Percentiles rank a stretch among this genome's conserved stretches.
Evolutionary conservation across 1,140 invertebrate genomes (phyloP).

Genomic region (Geopemphigus sp.): DNA sequence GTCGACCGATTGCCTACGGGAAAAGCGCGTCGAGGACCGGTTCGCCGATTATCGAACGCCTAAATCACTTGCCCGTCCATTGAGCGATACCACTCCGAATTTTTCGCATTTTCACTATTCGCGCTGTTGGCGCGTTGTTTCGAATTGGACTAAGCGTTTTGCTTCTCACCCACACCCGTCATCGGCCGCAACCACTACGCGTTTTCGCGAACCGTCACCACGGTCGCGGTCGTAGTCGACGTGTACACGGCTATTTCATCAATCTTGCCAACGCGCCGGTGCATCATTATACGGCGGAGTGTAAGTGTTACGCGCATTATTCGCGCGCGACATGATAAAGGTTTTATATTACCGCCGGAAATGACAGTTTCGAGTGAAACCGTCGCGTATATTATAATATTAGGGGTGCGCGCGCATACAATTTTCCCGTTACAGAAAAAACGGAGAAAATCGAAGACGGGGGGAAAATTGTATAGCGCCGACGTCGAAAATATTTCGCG

Average conservation of each 20-base stretch:
- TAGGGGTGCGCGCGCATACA: background rate
- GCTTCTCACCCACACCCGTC: no score
- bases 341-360: slow-evolving; percentile 18
- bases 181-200: no score
- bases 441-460: background rate
- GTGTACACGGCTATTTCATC: slow-evolving; percentile 16
- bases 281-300: background rate
- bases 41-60: no score
- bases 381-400: background rate
- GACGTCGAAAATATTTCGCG: background rate
- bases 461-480: background rate
- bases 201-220: no score
- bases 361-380: slow-evolving; percentile 17
- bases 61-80: no score
- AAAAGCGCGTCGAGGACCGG: no score
- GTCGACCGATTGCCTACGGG: no score
- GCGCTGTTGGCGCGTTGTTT: no score
- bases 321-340: background rate
- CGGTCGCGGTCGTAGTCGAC: no score
- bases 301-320: background rate
- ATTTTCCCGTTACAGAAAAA: background rate
- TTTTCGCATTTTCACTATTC: no score
- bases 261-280: background rate
- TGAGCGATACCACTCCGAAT: no score
- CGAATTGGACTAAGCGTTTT: no score